Base-by-base conservation (phyloP, 2,797 vertebrate species). In the Sebastes kiyomatsui region DNA sequence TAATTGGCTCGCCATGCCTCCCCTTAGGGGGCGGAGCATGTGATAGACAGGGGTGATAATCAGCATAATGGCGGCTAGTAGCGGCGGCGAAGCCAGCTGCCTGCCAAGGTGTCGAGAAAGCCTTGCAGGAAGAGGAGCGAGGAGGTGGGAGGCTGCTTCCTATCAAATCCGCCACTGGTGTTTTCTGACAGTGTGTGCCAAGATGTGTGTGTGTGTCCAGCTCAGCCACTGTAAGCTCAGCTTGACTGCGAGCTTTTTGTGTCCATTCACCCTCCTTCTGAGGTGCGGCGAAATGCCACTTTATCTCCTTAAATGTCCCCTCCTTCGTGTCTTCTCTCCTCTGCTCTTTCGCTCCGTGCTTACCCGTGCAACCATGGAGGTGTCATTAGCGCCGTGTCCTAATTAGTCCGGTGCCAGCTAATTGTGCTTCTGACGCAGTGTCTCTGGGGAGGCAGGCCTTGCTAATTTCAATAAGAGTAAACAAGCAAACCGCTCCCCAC, bases 401-500 rank as follows among this genome's bases (percentile, higher is more conserved):
- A 93, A 95, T 95, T 95, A 95, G 93, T 90, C 90, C 84, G 7
- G 84, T 61, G 90, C 82, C 80, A 85, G 91, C 92, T 94, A 92
- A 94, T 92, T 90, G 93, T 88, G 90, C 88, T 89, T 93, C 85
- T 91, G 92, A 95, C 84, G 90, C 83, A 2, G 71, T 10, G 71
- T 94, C 95, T 92, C 93, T 52, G 69, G 94, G 92, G 94, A 95
- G 82, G 85, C 62, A 83, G 85, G 91, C 79, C 90, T 80, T 82
- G 91, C 92, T 95, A 92, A 95, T 95, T 95, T 95, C 94, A 95
- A 95, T 95, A 94, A 94, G 93, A 88, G 94, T 96, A 95, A 96
- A 95, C 95, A 95, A 95, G 94, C 92, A 92, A 93, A 93, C 75
- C 59, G 71, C 86, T 94, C 92, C 92, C 93, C 76, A 80, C 88